Base-by-base conservation (phyloP, 23 tunicate genomes). In the Ascidia mentula region DNA sequence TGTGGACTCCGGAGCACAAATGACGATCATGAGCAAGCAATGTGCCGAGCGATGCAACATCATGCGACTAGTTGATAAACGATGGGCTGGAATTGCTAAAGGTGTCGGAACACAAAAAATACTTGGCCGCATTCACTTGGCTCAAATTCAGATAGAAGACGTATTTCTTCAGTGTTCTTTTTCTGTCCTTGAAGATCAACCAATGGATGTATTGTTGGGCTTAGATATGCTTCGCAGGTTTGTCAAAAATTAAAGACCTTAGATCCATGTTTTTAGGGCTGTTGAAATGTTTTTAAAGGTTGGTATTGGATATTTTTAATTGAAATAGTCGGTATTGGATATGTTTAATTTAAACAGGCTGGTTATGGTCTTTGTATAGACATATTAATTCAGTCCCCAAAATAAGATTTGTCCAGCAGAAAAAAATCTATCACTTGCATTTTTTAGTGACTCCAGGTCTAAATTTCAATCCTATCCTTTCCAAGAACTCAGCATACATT, bases 1-100 rank as follows among this genome's bases (percentile, higher is more conserved):
- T 74, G 99, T 95, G 38, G 99, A 95, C 79, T 90, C 99, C 77
- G 99, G 99, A 20, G 99, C 99, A 0, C 99, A 95, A 46, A 90
- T 90, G 99, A 95, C 99, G 28, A 95, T 95, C 30, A 95, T 95
- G 99, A 95, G 99, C 69, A 59, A 86, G 36, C 77, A 73, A 17
- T 95, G 99, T 76, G 99, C 99, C 6, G 76, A 95, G 73, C 40
- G 89, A 12, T 95, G 99, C 80, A 77, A 90, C 80, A 89, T 86
- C 70, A 95, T 89, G 95, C 82, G 99, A 17, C 72, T 95, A 1
- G 95, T 89, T 13, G 99, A 95, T 69, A 89, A 46, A 60, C 73
- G 99, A 36, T 95, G 90, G 89, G 89, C 71, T 22, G 89, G 89
- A 12, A 60, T 85, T 1, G 89, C 89, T 20, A 85, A 77, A 40